phyloP scores from a whole-genome alignment of 2,888 invertebrate genomes.

The Petrophora chlorosata region DNA sequence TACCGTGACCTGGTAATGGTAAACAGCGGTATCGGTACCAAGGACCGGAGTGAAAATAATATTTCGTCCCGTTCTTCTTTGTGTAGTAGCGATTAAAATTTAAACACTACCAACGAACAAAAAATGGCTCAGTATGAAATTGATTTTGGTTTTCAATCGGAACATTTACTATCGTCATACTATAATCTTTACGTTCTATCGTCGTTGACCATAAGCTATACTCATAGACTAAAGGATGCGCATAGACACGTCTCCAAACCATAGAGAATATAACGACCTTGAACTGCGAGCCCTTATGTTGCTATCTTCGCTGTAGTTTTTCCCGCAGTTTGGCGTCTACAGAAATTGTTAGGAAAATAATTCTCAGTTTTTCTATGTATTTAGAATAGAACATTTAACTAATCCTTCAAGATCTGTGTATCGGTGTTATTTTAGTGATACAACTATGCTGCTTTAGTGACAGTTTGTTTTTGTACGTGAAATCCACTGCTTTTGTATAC shows the following conservation, averaged over 20 bases:
- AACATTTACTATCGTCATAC: too few relatives aligned
- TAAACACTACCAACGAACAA: too few relatives aligned
- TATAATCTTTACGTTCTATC: slow-evolving; percentile 32
- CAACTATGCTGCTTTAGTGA: slow-evolving; percentile 70
- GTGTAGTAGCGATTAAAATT: too few relatives aligned
- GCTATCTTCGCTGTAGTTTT: slow-evolving; percentile 81
- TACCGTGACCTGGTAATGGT: too few relatives aligned
- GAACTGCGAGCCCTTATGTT: slow-evolving; percentile 52
- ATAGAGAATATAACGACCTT: slow-evolving; percentile 64
- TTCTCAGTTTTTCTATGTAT: slow-evolving; percentile 72
- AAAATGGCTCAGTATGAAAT: too few relatives aligned
- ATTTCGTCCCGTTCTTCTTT: too few relatives aligned
- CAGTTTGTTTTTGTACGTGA: slow-evolving; percentile 59
- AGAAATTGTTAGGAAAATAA: slow-evolving; percentile 69
- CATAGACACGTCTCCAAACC: slow-evolving; percentile 47
- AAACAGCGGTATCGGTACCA: too few relatives aligned
- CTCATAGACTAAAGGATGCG: slow-evolving; percentile 33
- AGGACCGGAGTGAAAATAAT: too few relatives aligned
- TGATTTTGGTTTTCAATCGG: too few relatives aligned
- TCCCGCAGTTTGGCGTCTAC: slow-evolving; percentile 83
- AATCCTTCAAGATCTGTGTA: slow-evolving; percentile 55
- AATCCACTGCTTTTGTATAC: slow-evolving; percentile 78
- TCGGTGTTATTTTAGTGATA: slow-evolving; percentile 61
- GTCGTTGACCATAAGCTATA: slow-evolving; percentile 21
- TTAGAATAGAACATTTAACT: slow-evolving; percentile 61